Base-by-base conservation (phyloP, 2,797 vertebrate species). In the Xyrichtys novacula region DNA sequence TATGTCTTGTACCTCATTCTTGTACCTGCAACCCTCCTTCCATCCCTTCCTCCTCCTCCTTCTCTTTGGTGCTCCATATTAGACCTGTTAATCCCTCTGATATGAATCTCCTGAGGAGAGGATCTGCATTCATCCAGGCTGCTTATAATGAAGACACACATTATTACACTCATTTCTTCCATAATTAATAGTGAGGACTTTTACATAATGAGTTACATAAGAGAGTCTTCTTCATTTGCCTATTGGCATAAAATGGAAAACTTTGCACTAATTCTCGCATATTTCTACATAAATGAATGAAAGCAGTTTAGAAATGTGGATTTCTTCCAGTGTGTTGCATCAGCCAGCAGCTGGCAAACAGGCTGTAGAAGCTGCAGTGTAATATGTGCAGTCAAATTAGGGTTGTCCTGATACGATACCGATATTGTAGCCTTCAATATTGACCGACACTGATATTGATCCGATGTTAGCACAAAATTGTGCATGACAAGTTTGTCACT, bases 161-260 rank as follows among this genome's bases (percentile, higher is more conserved):
- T 47, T 49, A 34, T 34, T 29, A 26, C 26, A 34, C 26, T 42
- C 39, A 54, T 63, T 38, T 49, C 53, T 61, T 25, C 46, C 34
- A 25, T 53, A 63, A 72, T 54, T 20, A 72, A 39, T 3, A 16
- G 8, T 49, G 47, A 47, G 9, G 31, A 46, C 10, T 28, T 73
- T 78, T 70, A 56, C 55, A 65, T 74, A 56, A 74, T 36, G 34
- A 29, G 11, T 78, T 74, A 65, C 23, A 34, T 60, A 56, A 65
- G 3, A 23, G 47, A 69, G 17, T 46, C 38, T 43, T 20, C 6
- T 2, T 22, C 28, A 10, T 7, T 50, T 3, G 36, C 38, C 36
- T 20, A 20, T 5, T 12, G 34, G 22, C 28, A 50, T 60, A 16
- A 25, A 49, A 23, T 1, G 4, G 22, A 43, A 11, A 46, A 10